Percentiles rank a stretch among this genome's conserved stretches.
Evolutionary conservation across 2,888 invertebrate species (phyloP).

Genomic region (Drosophila monieri): DNA sequence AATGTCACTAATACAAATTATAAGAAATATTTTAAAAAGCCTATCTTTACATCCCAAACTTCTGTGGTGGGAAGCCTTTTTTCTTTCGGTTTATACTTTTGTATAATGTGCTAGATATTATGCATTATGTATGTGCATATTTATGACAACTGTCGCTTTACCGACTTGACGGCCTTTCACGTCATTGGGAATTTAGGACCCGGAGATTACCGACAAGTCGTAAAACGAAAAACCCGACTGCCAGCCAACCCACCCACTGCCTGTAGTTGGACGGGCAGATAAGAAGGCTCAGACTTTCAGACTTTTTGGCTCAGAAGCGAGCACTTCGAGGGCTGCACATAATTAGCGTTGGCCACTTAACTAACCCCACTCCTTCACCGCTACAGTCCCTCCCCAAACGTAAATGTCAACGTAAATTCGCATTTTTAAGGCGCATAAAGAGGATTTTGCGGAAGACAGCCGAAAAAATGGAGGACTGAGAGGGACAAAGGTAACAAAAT

Average conservation of each 20-base stretch:
- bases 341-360: constrained; percentile 65
- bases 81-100: constrained; percentile 9
- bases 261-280: constrained; percentile 31
- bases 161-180: constrained; percentile 38
- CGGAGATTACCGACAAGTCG: constrained; percentile 60
- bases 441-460: constrained; percentile 32
- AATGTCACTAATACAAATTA: neutral
- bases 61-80: neutral
- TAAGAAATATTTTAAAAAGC: neutral
- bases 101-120: constrained; percentile 19
- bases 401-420: constrained; percentile 64
- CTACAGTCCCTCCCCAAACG: constrained; percentile 4
- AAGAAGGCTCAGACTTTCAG: constrained; percentile 22
- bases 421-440: constrained; percentile 69
- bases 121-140: constrained; percentile 38
- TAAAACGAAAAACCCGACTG: constrained; percentile 53
- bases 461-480: constrained; percentile 14
- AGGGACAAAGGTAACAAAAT: constrained; percentile 44
- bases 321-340: constrained; percentile 70
- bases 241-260: constrained; percentile 11
- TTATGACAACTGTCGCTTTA: constrained; percentile 45
- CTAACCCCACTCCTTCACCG: constrained; percentile 32
- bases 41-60: neutral
- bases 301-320: constrained; percentile 2
- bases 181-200: constrained; percentile 54